Evolutionary conservation across 1,140 invertebrate genomes (phyloP).

Genomic region (Bombus sibiricus): DNA sequence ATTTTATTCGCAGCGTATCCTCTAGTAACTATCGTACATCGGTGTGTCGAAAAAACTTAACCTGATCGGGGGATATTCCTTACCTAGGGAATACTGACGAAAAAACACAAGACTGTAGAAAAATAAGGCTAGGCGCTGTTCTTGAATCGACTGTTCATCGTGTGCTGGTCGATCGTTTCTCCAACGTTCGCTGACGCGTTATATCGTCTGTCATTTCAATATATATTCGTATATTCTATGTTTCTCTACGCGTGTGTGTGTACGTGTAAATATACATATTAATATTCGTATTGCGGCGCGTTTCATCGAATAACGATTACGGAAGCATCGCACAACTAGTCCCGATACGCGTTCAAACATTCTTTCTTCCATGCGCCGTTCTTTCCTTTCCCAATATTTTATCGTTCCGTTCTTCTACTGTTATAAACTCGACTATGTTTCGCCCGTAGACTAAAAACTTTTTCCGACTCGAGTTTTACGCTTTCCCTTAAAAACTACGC

Average conservation of each 20-base stretch:
- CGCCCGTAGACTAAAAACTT: constrained; percentile 1
- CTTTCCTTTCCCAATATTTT: neutral
- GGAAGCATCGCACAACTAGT: constrained; percentile 47
- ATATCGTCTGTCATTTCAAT: constrained; percentile 10
- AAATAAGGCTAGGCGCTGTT: constrained; percentile 79
- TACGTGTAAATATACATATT: constrained; percentile 37
- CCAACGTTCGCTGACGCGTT: neutral
- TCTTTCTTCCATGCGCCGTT: no score
- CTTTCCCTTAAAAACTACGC: constrained; percentile 63
- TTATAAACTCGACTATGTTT: constrained; percentile 10
- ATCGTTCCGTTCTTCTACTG: neutral
- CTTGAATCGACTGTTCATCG: constrained; percentile 51
- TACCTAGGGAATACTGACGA: constrained; percentile 75
- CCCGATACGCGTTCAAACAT: neutral
- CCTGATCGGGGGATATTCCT: constrained; percentile 32
- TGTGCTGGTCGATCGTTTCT: constrained; percentile 1
- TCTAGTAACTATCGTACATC: constrained; percentile 62
- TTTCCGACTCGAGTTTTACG: constrained; percentile 34
- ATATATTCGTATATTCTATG: neutral
- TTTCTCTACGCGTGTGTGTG: constrained; percentile 11
- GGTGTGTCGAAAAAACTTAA: constrained; percentile 52
- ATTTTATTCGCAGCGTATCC: constrained; percentile 50
- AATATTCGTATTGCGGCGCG: constrained; percentile 40
- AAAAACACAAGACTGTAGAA: constrained; percentile 78
- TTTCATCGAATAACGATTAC: constrained; percentile 45